phyloP scores from a whole-genome alignment of 2,888 invertebrate species.

The Dasysyrphus albostriatus region DNA sequence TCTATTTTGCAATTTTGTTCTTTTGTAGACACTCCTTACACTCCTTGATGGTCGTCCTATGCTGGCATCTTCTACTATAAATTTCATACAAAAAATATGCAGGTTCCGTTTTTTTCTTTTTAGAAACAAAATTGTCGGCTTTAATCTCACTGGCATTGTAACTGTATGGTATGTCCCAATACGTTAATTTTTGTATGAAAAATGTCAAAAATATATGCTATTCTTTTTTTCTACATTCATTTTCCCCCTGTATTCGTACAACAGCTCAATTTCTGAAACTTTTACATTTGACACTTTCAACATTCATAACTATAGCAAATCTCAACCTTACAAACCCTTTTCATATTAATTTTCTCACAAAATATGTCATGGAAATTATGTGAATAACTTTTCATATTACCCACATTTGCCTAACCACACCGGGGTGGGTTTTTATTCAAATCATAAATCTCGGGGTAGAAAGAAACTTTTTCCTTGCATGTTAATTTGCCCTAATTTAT shows the following conservation, averaged over 20 bases:
- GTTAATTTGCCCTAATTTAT: slow-evolving; percentile 7
- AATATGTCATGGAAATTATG: neutral
- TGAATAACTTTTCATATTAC: neutral
- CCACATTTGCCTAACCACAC: neutral
- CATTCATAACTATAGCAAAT: neutral
- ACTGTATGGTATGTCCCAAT: too few species aligned
- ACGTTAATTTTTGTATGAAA: too few species aligned
- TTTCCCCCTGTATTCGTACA: neutral
- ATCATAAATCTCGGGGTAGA: neutral
- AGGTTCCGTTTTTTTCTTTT: too few species aligned
- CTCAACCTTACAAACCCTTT: neutral
- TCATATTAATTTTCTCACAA: slow-evolving; percentile 1
- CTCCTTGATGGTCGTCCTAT: too few species aligned
- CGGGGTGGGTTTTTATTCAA: neutral
- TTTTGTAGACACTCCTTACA: too few species aligned
- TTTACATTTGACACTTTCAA: neutral
- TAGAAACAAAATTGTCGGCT: too few species aligned
- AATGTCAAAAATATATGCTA: too few species aligned
- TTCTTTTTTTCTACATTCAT: too few species aligned
- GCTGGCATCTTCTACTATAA: too few species aligned
- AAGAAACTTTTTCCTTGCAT: neutral
- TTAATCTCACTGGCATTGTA: too few species aligned
- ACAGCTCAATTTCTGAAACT: slow-evolving; percentile 18
- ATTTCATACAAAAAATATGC: too few species aligned
- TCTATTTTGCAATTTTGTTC: too few species aligned